Base-by-base conservation (phyloP, 2,113 vertebrate genomes). In the Bagarius yarrelli region DNA sequence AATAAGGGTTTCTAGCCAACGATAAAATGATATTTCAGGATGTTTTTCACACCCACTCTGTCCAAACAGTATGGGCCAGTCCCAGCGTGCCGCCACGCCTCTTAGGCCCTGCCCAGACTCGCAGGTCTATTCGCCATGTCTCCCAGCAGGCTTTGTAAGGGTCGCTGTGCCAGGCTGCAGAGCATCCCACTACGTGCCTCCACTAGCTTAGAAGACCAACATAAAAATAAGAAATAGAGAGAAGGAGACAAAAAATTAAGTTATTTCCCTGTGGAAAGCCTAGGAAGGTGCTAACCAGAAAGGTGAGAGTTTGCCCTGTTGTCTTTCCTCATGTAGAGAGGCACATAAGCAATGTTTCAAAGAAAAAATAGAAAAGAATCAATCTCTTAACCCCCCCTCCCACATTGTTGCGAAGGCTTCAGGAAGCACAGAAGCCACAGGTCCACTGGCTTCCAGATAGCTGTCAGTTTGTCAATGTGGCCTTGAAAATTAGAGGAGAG, bases 281-380 rank as follows among this genome's bases (percentile, higher is more conserved):
- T 84, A 93, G n/a, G 71, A 83, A 94, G 92, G 88, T 89, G 91
- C 91, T 94, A 92, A 94, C 93, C 93, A 92, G 90, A 90, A 92
- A 95, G 93, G 92, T 93, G 93, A 92, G 91, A 95, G 93, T 90
- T 92, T 89, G 89, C 86, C 87, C 80, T 85, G 84, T 90, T 87
- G 69, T 88, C 87, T 87, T 78, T 80, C 90, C 90, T 93, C 91
- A 89, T 88, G 88, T 92, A 95, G 94, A 92, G 91, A 86, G 88
- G 89, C 84, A 91, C 87, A 91, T 89, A 92, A 90, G 87, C 88
- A 87, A 86, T 87, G 88, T 86, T 91, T 88, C 87, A 82, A 81
- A 71, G 21, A 71, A 81, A 83, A 88, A 87, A 88, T 88, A 4
- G 55, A 85, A 87, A 90, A 71, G 19, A 47, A 57, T 34, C 30